These are phyloP conservation scores for Oostethus manadensis DNA, from an alignment of 2,113 vertebrate species.

Conservation along the genomic window DNA sequence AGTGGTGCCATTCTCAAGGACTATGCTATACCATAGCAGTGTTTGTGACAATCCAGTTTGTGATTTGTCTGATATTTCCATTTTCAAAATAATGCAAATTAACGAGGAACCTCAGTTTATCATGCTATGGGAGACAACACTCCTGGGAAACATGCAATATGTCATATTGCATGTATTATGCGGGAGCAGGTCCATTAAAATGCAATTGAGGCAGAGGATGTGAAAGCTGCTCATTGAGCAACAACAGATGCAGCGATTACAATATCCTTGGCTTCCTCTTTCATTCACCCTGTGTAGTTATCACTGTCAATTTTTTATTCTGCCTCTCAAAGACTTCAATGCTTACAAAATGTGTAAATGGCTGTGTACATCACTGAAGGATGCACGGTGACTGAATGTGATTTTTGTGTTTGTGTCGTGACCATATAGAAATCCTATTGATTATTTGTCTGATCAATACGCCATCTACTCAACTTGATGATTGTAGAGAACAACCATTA, in stretches of 20 bases:
- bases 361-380: background rate
- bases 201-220: background rate
- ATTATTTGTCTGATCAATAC: constrained; percentile 3
- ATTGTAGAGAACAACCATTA: background rate
- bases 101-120: too few relatives aligned
- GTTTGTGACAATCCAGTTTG: too few relatives aligned
- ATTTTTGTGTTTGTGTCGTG: background rate
- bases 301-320: background rate
- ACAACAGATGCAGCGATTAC: constrained; percentile 1
- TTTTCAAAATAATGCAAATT: too few relatives aligned
- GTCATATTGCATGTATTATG: background rate
- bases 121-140: too few relatives aligned
- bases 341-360: background rate
- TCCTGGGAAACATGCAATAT: too few relatives aligned
- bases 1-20: too few relatives aligned
- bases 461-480: constrained; percentile 1
- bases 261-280: constrained; percentile 1
- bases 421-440: background rate
- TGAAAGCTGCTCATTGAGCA: constrained; percentile 1
- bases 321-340: background rate
- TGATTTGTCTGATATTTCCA: too few relatives aligned
- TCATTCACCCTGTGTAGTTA: background rate
- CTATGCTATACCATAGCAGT: too few relatives aligned
- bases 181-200: background rate
- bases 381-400: background rate